A percentile compares a stretch with the other conserved stretches of the same genome.
phyloP scores from a whole-genome alignment of 2,888 invertebrate species.

The Deilephila porcellus region DNA sequence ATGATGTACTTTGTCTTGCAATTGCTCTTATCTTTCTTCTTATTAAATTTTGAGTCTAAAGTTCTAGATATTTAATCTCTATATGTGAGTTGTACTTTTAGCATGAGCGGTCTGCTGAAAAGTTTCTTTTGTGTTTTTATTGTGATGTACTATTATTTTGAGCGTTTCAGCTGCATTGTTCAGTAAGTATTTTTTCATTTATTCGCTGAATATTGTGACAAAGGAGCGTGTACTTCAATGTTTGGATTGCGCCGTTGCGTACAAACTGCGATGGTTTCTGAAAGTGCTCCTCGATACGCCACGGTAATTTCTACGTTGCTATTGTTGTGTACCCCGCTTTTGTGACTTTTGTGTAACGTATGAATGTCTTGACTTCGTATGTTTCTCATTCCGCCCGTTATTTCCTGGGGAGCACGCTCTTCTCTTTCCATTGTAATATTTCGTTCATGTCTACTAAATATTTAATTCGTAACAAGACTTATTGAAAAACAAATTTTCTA shows the following conservation, averaged over 20 bases:
- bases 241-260: slow-evolving; percentile 43
- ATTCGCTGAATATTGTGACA: slow-evolving; percentile 20
- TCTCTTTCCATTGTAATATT: slow-evolving; percentile 29
- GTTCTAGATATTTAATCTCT: too few species aligned
- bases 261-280: slow-evolving; percentile 59
- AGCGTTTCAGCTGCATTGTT: slow-evolving; percentile 20
- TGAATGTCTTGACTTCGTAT: slow-evolving; percentile 55
- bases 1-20: too few species aligned
- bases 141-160: slow-evolving; percentile 20
- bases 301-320: slow-evolving; percentile 62
- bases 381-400: slow-evolving; percentile 51
- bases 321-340: slow-evolving; percentile 59
- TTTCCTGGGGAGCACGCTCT: slow-evolving; percentile 40
- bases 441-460: not conserved
- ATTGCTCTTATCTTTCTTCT: too few species aligned
- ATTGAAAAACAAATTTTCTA: too few species aligned
- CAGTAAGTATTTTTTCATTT: slow-evolving; percentile 26
- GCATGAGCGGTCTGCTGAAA: slow-evolving; percentile 16
- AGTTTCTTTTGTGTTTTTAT: slow-evolving; percentile 30
- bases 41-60: too few species aligned
- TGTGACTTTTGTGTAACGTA: slow-evolving; percentile 60
- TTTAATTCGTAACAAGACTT: not conserved
- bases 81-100: slow-evolving; percentile 24
- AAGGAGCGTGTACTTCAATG: slow-evolving; percentile 44
- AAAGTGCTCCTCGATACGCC: slow-evolving; percentile 64